phyloP scores from a whole-genome alignment of 1,140 invertebrate genomes.

The Drosophila pseudoananassae region DNA sequence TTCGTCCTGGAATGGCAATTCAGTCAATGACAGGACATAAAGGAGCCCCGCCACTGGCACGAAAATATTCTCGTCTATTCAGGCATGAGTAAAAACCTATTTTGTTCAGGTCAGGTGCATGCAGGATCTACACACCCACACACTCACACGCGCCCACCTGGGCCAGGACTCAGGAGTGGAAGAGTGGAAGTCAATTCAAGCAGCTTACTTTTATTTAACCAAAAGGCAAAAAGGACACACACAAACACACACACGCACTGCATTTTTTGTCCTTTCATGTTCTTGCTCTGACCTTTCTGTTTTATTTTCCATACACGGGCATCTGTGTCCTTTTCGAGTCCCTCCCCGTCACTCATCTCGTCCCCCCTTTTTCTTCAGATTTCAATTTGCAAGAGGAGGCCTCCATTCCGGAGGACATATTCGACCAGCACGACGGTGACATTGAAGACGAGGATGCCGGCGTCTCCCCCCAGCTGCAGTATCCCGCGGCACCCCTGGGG shows the following conservation, averaged over 20 bases:
- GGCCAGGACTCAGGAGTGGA: neutral
- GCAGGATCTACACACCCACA: constrained; percentile 8
- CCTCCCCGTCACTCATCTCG: neutral
- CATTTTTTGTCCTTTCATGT: neutral
- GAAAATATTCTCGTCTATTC: constrained; percentile 65
- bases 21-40: constrained; percentile 72
- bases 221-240: constrained; percentile 33
- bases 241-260: constrained; percentile 1
- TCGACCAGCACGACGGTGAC: constrained; percentile 75
- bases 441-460: constrained; percentile 39
- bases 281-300: constrained; percentile 34
- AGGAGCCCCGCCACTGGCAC: constrained; percentile 23
- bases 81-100: constrained; percentile 64
- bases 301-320: constrained; percentile 36
- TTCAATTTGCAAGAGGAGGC: constrained; percentile 82
- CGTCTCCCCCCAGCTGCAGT: constrained; percentile 43
- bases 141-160: constrained; percentile 12
- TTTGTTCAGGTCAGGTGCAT: constrained; percentile 66
- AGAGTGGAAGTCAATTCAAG: constrained; percentile 69
- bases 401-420: constrained; percentile 80
- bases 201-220: constrained; percentile 72
- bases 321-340: constrained; percentile 1
- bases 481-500: constrained; percentile 26
- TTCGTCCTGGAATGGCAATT: constrained; percentile 60
- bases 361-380: constrained; percentile 42